Evolutionary conservation across 2,888 invertebrate species (phyloP), one percentile per base, ranked within the genome.

Genomic region (Cephus spinipes): DNA sequence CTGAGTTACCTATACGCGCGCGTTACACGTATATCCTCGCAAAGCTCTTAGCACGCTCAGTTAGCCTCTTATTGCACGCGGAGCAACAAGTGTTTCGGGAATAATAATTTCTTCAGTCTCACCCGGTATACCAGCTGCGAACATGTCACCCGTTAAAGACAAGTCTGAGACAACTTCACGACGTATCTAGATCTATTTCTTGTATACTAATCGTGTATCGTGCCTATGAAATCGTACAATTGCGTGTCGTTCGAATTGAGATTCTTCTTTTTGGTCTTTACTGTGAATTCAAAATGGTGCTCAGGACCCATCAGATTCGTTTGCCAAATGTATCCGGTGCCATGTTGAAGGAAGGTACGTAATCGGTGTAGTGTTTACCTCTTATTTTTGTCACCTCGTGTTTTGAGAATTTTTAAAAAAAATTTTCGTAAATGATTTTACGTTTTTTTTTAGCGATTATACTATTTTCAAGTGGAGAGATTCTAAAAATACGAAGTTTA

Each of bases 21-120:
- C 36, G 73, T 71, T 35, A 36, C 15, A 40, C 40, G 74, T 71
- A 71, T 78, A 75, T 71, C 69, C 76, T 76, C 36, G 40, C 75
- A 68, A 68, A 76, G 76, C 74, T 76, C 73, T 76, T 68, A 73
- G 69, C 76, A 71, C 74, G 79, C 80, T 83, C 85, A 85, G 85
- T 85, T 75, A 81, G 80, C 83, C 79, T 74, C 79, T 75, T 77
- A 78, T 82, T 81, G 84, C 79, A 83, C 81, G 79, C 31, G 76
- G 74, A 84, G 85, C 87, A 87, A 87, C 87, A 87, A 87, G 86
- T 86, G 85, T 68, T 79, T 69, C 31, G 55, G 31, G 71, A 71
- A 31, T 71, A 71, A 32, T 30, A 71, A 71, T 71, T n/a, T 31
- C 71, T 32, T 71, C 15, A 23, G 55, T 55, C 55, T 2, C 55